These are phyloP conservation scores for Syncerus caffer DNA, from an alignment of 2,797 vertebrate species.

Conservation along the genomic window DNA sequence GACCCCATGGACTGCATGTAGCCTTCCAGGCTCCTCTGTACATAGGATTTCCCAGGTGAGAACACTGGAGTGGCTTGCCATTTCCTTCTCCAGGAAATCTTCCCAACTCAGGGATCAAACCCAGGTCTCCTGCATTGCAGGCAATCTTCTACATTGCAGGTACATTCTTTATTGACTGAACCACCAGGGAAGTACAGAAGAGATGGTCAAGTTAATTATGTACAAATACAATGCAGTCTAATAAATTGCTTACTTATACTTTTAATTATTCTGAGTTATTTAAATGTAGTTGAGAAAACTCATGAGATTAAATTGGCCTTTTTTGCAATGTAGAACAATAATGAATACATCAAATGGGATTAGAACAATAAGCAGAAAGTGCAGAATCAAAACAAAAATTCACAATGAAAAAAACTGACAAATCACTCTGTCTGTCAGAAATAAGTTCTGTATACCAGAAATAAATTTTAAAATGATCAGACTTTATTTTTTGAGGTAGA, in stretches of 20 bases:
- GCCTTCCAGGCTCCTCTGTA: neutral
- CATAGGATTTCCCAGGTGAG: neutral
- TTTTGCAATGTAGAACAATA: neutral
- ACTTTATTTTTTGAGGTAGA: neutral
- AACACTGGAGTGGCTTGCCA: neutral
- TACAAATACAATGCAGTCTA: neutral
- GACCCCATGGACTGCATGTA: neutral
- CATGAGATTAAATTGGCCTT: neutral
- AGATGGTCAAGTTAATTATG: neutral
- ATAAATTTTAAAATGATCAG: neutral
- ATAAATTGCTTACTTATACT: neutral
- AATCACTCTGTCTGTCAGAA: neutral
- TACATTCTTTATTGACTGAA: neutral
- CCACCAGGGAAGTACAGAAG: neutral
- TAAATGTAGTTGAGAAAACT: neutral
- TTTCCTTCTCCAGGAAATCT: neutral
- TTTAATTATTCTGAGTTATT: neutral
- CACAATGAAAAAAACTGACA: neutral
- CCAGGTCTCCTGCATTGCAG: neutral
- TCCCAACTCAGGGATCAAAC: neutral
- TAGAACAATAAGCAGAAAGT: neutral
- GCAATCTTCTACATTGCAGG: neutral
- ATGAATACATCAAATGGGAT: neutral
- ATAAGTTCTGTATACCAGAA: neutral
- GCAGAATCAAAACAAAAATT: neutral